Base-by-base conservation (phyloP, 2,113 vertebrate genomes). In the Sylvilagus bachmani region DNA sequence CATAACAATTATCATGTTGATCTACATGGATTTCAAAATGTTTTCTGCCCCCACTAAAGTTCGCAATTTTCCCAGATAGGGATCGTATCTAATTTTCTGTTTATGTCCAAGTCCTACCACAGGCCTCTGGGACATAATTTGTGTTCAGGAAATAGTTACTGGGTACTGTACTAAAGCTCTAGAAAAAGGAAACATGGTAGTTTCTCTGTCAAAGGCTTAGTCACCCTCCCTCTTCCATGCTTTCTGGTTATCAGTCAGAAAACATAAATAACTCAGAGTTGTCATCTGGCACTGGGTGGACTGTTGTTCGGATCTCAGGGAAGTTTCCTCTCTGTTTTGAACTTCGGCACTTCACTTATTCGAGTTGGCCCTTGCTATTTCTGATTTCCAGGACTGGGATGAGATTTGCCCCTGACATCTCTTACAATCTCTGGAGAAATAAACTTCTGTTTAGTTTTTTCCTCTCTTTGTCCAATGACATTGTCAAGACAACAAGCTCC, bases 121-220 rank as follows among this genome's bases (percentile, higher is more conserved):
- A 80, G 67, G 55, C 2, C 22, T 44, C 53, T 53, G 84, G 22
- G 61, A 49, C 61, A 71, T 9, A 73, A 13, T 31, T 93, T 44
- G 21, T 53, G 66, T 31, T 89, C 31, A 71, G 73, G 75, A 96
- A 90, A 78, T 85, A 92, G 49, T 82, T 71, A 75, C n/a, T 77
- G 36, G 64, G 19, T 49, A 29, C 22, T 75, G 31, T 22, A 81
- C 66, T 36, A 87, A 84, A 92, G 27, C 2, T 49, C 31, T 33
- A 44, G 17, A 36, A 36, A 64, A 62, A 64, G 25, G 21, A 31
- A 13, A 3, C 7, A 58, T 25, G 5, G 9, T 38, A 36, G 80
- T 61, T 91, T 49, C 11, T 67, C 31, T 66, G n/a, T 53, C 49
- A 89, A 78, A 64, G 12, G 67, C 71, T 79, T 67, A 36, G 31